phyloP scores from a whole-genome alignment of 2,888 invertebrate genomes.

The Cephus runcator region DNA sequence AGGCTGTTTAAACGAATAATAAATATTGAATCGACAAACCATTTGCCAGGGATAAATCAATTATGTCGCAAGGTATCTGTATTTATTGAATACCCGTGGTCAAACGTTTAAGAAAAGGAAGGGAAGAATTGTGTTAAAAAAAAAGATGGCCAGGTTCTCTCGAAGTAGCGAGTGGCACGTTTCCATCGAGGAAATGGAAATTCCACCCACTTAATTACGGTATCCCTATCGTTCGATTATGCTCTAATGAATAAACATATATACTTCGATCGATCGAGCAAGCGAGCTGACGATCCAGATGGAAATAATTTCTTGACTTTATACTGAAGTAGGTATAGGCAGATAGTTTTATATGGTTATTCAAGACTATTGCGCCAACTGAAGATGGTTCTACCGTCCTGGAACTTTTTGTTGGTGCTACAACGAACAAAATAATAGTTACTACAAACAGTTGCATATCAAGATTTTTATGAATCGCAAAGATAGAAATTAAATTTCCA shows the following conservation, averaged over 20 bases:
- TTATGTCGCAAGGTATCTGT: neutral
- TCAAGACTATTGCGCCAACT: too few relatives aligned
- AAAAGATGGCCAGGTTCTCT: neutral
- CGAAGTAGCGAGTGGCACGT: neutral
- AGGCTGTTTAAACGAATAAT: neutral
- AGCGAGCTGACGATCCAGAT: neutral
- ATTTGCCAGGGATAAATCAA: neutral
- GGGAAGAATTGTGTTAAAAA: neutral
- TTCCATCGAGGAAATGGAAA: neutral
- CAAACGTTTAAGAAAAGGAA: neutral
- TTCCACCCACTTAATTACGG: neutral
- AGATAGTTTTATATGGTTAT: neutral
- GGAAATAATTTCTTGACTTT: conserved; percentile 13
- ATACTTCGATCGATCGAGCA: neutral
- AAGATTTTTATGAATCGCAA: too few relatives aligned
- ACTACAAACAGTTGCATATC: too few relatives aligned
- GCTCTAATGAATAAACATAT: conserved; percentile 4
- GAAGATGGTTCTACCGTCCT: too few relatives aligned
- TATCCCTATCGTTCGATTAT: neutral
- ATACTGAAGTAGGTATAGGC: neutral
- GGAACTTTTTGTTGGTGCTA: too few relatives aligned
- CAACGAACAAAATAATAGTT: too few relatives aligned
- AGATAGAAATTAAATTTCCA: too few relatives aligned
- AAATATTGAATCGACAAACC: neutral
- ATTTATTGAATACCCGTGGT: neutral